Evolutionary conservation across 2,113 vertebrate species (phyloP).

Genomic region (Cromileptes altivelis): DNA sequence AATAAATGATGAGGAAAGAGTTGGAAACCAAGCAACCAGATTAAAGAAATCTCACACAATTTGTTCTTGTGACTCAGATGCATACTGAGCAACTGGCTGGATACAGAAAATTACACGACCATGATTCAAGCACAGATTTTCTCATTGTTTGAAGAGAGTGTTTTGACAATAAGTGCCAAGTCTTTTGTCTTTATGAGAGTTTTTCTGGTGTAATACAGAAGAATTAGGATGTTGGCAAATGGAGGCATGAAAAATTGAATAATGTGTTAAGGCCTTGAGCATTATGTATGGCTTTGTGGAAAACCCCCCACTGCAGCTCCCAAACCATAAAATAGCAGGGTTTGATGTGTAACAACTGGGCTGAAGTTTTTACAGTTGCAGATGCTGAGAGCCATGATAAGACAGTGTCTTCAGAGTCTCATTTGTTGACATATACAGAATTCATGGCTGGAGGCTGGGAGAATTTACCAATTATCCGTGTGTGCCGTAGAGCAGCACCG

Average conservation of each 20-base stretch:
- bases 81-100: constrained; percentile 6
- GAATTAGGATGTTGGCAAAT: constrained; percentile 26
- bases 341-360: constrained; percentile 35
- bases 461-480: constrained; percentile 64
- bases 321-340: constrained; percentile 11
- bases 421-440: constrained; percentile 62
- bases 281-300: background rate
- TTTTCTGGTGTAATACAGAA: background rate
- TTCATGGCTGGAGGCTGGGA: constrained; percentile 58
- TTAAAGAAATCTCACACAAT: background rate
- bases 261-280: background rate
- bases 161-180: constrained; percentile 2
- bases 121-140: constrained; percentile 21
- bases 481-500: constrained; percentile 45
- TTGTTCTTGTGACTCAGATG: constrained; percentile 22
- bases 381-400: constrained; percentile 48
- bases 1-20: constrained; percentile 16
- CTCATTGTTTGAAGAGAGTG: background rate
- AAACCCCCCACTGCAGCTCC: background rate
- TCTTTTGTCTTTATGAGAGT: constrained; percentile 12
- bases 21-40: constrained; percentile 14
- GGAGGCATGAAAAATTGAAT: background rate
- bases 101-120: background rate
- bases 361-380: constrained; percentile 33
- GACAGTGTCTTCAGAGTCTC: constrained; percentile 44